These are phyloP conservation scores for Byasa hedistus DNA, from an alignment of 2,888 invertebrate genomes.

Conservation along the genomic window DNA sequence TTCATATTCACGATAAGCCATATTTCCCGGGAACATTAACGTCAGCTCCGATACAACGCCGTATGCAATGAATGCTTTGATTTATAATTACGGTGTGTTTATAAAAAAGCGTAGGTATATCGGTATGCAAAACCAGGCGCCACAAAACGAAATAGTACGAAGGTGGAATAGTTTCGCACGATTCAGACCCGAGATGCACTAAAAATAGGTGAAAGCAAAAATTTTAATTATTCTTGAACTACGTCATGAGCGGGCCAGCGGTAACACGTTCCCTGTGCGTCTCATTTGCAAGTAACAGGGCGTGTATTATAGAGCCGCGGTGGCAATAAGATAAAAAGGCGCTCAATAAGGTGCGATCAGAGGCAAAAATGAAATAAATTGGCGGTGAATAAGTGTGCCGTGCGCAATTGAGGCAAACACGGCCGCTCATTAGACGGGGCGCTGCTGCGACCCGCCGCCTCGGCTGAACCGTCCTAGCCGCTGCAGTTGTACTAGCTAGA, in stretches of 20 bases:
- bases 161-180: slow-evolving; percentile 32
- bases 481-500: not conserved
- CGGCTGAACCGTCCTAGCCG: slow-evolving; percentile 19
- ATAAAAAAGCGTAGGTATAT: slow-evolving; percentile 36
- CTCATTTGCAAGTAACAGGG: slow-evolving; percentile 79
- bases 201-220: slow-evolving; percentile 47
- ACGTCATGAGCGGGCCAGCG: slow-evolving; percentile 68
- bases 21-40: slow-evolving; percentile 62
- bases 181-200: slow-evolving; percentile 34
- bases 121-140: slow-evolving; percentile 31
- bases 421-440: slow-evolving; percentile 75
- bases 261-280: slow-evolving; percentile 69
- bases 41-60: slow-evolving; percentile 51
- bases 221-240: slow-evolving; percentile 70
- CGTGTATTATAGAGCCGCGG: slow-evolving; percentile 77
- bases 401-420: slow-evolving; percentile 79
- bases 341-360: slow-evolving; percentile 79
- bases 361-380: slow-evolving; percentile 80
- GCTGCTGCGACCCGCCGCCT: slow-evolving; percentile 33
- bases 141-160: slow-evolving; percentile 24
- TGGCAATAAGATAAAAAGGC: slow-evolving; percentile 78
- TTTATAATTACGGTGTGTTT: slow-evolving; percentile 39
- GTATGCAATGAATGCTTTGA: slow-evolving; percentile 48
- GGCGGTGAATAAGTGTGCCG: slow-evolving; percentile 77
- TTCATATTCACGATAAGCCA: slow-evolving; percentile 60